Conservation (phyloP, 2,888 invertebrate species). For the Athripsodes cinereus region DNA sequence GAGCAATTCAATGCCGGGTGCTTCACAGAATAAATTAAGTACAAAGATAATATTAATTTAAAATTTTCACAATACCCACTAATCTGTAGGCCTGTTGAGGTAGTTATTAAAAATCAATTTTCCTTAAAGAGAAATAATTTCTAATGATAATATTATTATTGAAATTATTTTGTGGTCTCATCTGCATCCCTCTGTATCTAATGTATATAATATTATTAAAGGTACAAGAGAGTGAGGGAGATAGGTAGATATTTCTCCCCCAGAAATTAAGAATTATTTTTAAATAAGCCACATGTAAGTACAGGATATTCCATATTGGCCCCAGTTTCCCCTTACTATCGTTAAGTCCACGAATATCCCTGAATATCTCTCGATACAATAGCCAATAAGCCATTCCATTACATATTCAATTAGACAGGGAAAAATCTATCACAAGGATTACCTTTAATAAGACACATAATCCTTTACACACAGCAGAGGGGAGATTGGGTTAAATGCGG, state of each 20-base stretch:
- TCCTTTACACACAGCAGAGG: slow-evolving; percentile 30
- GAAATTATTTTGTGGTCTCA: neutral
- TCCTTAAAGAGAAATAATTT: neutral
- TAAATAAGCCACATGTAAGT: slow-evolving; percentile 26
- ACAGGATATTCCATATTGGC: slow-evolving; percentile 25
- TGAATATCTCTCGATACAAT: slow-evolving; percentile 36
- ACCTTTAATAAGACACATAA: slow-evolving; percentile 34
- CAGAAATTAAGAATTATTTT: slow-evolving; percentile 20
- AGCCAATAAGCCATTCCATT: slow-evolving; percentile 51
- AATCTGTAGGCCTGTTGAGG: too few species aligned
- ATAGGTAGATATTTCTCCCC: neutral
- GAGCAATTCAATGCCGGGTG: too few species aligned
- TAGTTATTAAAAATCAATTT: too few species aligned
- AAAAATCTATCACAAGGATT: slow-evolving; percentile 53
- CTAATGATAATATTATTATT: too few species aligned
- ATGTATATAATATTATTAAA: slow-evolving; percentile 8
- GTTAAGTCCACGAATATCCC: slow-evolving; percentile 26
- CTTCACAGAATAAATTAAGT: too few species aligned
- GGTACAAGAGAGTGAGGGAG: too few species aligned
- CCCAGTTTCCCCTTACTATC: slow-evolving; percentile 16
- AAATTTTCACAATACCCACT: too few species aligned
- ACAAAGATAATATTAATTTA: too few species aligned
- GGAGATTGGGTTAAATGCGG: neutral
- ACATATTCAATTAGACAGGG: slow-evolving; percentile 67
- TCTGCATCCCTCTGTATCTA: neutral